These are phyloP conservation scores for Cephus runcator DNA, from an alignment of 2,888 invertebrate genomes.

Conservation along the genomic window DNA sequence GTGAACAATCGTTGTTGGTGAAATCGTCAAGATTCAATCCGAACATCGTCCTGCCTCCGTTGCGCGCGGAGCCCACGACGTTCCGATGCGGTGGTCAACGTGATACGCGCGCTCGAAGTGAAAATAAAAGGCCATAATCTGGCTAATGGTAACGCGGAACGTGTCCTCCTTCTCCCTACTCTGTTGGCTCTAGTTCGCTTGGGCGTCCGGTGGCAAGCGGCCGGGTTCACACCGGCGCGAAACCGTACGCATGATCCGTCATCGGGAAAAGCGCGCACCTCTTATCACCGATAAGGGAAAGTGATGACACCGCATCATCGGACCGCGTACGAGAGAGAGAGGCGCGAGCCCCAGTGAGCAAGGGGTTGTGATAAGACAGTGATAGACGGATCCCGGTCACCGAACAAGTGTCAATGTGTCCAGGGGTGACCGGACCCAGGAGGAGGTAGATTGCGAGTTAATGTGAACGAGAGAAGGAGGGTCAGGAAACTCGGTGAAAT, in stretches of 20 bases:
- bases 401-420: background rate
- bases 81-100: background rate
- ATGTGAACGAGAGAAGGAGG: conserved; percentile 5
- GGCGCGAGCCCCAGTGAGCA: conserved; percentile 2
- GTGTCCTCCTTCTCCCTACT: background rate
- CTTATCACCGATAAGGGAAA: conserved; percentile 32
- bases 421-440: conserved; percentile 8
- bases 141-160: background rate
- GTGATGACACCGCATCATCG: conserved; percentile 19
- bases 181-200: background rate
- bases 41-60: background rate
- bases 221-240: background rate
- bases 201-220: background rate
- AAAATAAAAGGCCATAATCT: background rate
- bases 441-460: conserved; percentile 12
- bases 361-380: conserved; percentile 24
- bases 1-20: background rate
- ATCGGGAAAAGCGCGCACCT: background rate
- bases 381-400: conserved; percentile 11
- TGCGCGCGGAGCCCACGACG: background rate
- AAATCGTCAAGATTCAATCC: background rate
- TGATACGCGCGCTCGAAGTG: background rate
- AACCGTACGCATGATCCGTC: conserved; percentile 4
- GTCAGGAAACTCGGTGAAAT: background rate
- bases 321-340: background rate